Evolutionary conservation across 1,140 invertebrate species (phyloP).

Genomic region (Neomicropteryx cornuta): DNA sequence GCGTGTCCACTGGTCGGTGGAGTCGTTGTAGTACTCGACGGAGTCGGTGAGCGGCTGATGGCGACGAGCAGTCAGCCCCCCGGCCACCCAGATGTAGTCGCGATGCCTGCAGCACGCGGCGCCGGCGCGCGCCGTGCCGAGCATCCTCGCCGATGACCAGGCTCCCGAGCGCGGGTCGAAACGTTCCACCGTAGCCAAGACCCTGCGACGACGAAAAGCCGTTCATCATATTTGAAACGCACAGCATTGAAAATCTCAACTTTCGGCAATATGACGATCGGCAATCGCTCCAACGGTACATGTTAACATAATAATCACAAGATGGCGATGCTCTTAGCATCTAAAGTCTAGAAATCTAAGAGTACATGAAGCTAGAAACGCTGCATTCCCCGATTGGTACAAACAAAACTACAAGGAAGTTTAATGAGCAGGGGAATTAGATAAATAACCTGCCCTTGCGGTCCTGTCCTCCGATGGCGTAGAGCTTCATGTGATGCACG

Average conservation of each 20-base stretch:
- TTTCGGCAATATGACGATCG: too few relatives aligned
- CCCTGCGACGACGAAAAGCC: too few relatives aligned
- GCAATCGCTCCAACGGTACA: too few relatives aligned
- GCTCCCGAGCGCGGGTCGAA: constrained; percentile 39
- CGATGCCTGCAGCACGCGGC: constrained; percentile 42
- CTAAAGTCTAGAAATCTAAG: too few relatives aligned
- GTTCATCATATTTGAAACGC: too few relatives aligned
- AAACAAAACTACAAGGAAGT: too few relatives aligned
- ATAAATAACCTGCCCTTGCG: constrained; percentile 40
- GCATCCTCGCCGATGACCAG: constrained; percentile 43
- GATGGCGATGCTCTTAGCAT: too few relatives aligned
- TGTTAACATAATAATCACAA: too few relatives aligned
- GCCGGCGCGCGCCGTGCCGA: constrained; percentile 42
- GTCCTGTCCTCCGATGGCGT: constrained; percentile 50
- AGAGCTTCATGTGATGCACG: constrained; percentile 41
- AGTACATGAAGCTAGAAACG: too few relatives aligned
- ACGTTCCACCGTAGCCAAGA: constrained; percentile 44
- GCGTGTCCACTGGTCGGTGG: constrained; percentile 39
- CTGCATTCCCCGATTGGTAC: too few relatives aligned
- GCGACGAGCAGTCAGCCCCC: constrained; percentile 46
- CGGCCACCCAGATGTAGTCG: constrained; percentile 53
- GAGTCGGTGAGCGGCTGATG: constrained; percentile 37
- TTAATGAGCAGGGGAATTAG: too few relatives aligned
- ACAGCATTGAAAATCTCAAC: too few relatives aligned
- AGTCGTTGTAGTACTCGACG: constrained; percentile 49